Conservation (phyloP, 2,113 vertebrate species). For the Rousettus leschenaultii region DNA sequence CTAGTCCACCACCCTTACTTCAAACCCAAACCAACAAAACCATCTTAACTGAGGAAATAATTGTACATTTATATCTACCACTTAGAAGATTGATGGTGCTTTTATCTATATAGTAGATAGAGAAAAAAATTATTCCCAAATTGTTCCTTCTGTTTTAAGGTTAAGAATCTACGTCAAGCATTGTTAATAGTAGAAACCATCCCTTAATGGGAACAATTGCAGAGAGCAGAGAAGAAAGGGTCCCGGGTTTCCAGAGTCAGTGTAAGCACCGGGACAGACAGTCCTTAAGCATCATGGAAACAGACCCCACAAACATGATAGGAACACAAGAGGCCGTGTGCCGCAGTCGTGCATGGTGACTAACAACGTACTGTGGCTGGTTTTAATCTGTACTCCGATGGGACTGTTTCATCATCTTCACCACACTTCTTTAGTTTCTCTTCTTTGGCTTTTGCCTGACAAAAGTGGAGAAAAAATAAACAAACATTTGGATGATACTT, state of each 20-base stretch:
- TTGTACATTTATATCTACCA: not conserved
- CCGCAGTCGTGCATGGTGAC: accelerated
- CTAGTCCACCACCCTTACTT: not conserved
- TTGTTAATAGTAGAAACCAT: not conserved
- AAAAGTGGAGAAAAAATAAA: not conserved
- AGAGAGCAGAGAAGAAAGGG: not conserved
- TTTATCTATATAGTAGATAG: not conserved
- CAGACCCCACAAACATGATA: accelerated
- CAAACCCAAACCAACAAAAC: not conserved
- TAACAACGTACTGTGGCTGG: conserved; percentile 70
- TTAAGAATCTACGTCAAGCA: not conserved
- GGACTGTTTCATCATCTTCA: conserved; percentile 79
- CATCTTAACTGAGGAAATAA: not conserved
- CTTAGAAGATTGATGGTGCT: not conserved
- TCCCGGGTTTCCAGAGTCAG: not conserved
- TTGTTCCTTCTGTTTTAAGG: not conserved
- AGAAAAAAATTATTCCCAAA: not conserved
- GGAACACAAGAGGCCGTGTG: accelerated
- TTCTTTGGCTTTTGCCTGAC: conserved; percentile 83
- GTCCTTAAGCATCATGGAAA: no score
- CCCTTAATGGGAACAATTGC: no score
- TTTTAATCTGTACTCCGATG: conserved; percentile 78
- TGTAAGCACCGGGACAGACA: not conserved
- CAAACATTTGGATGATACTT: not conserved
- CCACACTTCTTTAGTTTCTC: conserved; percentile 80